A percentile compares a stretch with the other conserved stretches of the same genome.
Conservation (phyloP, 2,113 vertebrate genomes). For the Suricata suricatta region DNA sequence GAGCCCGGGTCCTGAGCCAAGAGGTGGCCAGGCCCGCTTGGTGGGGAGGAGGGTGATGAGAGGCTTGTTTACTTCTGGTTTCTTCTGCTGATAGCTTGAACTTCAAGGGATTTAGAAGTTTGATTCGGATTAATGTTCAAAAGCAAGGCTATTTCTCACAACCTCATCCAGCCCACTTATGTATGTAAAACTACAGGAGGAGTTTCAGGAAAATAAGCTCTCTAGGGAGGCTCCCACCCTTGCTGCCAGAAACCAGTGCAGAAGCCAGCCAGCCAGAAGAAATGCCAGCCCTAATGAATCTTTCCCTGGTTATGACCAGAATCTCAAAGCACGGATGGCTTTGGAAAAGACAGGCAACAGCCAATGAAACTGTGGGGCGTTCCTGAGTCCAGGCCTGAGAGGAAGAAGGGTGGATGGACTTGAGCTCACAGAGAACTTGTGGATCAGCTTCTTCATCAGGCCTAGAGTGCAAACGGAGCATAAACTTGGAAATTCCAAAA, state of each 20-base stretch:
- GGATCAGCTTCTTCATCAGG: background rate
- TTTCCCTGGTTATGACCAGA: slow-evolving; percentile 60
- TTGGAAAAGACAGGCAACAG: background rate
- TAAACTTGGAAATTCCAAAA: background rate
- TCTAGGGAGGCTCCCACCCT: slow-evolving; percentile 53
- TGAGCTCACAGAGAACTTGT: background rate
- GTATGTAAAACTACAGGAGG: slow-evolving; percentile 52
- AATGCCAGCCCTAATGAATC: slow-evolving; percentile 60
- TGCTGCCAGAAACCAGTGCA: slow-evolving; percentile 35
- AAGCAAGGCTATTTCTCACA: slow-evolving; percentile 54
- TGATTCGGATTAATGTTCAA: slow-evolving; percentile 49
- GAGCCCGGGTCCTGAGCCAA: background rate
- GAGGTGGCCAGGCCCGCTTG: accelerated
- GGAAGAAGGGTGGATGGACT: background rate
- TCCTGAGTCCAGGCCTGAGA: background rate
- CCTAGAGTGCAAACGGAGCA: no score
- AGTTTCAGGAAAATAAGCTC: slow-evolving; percentile 71
- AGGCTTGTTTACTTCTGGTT: background rate
- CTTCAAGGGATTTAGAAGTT: slow-evolving; percentile 60
- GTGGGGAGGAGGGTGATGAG: background rate
- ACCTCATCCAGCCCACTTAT: slow-evolving; percentile 33
- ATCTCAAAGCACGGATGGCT: slow-evolving; percentile 56
- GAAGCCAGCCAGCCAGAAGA: slow-evolving; percentile 52
- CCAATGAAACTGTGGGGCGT: background rate
- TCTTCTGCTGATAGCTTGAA: slow-evolving; percentile 18